A percentile compares a stretch with the other conserved stretches of the same genome.
Evolutionary conservation across 35 echinoderm and acorn worm species (phyloP).

Genomic region (Diadema setosum): DNA sequence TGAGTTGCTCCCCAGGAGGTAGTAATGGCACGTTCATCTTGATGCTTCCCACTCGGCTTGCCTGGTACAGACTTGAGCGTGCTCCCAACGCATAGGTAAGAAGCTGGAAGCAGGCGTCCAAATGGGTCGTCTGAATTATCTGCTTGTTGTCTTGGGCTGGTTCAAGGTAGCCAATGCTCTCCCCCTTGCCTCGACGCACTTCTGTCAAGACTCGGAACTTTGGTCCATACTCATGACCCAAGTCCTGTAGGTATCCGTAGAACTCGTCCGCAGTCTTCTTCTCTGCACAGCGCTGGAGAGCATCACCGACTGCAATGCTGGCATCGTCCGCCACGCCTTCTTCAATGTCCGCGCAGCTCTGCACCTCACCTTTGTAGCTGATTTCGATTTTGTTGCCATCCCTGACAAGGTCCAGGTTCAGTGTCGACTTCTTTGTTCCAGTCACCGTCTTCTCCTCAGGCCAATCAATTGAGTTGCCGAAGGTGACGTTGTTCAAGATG

Average conservation of each 20-base stretch:
- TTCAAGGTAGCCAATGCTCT: conserved; percentile 34
- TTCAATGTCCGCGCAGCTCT: conserved; percentile 3
- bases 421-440: conserved; percentile 26
- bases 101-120: conserved; percentile 73
- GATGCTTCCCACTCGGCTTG: conserved; percentile 25
- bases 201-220: conserved; percentile 66
- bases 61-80: conserved; percentile 38
- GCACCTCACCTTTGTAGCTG: background rate
- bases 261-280: conserved; percentile 31
- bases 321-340: conserved; percentile 2
- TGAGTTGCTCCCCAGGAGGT: conserved; percentile 35
- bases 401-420: conserved; percentile 46
- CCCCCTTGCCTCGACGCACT: conserved; percentile 56
- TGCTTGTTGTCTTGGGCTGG: conserved; percentile 55
- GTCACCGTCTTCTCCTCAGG: conserved; percentile 48
- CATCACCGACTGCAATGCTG: conserved; percentile 1
- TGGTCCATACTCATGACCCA: conserved; percentile 59
- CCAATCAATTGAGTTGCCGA: conserved; percentile 38
- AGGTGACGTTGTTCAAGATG: conserved; percentile 40
- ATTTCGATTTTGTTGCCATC: conserved; percentile 39
- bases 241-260: conserved; percentile 23
- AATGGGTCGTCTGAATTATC: conserved; percentile 50
- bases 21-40: conserved; percentile 51
- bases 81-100: background rate
- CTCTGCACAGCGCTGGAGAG: conserved; percentile 10